Evolutionary conservation across 2,797 vertebrate genomes (phyloP).

Genomic region (Petrocephalus schoutedeni): DNA sequence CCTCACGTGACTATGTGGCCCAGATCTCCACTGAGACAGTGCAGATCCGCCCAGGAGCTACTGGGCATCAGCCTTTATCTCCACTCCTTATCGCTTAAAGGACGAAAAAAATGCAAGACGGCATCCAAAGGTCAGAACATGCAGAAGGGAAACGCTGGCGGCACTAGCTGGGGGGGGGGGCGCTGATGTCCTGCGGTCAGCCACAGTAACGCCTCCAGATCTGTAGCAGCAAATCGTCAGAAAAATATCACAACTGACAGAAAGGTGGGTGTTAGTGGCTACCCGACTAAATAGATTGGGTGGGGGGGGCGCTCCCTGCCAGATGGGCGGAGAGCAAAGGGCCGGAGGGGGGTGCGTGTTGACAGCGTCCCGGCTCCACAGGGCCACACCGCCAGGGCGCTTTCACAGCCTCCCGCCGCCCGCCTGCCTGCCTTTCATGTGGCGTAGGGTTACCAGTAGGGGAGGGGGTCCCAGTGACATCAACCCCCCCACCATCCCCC

Average conservation of each 20-base stretch:
- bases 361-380: constrained; percentile 17
- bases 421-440: constrained; percentile 45
- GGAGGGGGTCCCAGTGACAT: constrained; percentile 27
- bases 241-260: constrained; percentile 3
- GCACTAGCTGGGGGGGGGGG: neutral
- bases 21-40: neutral
- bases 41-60: neutral
- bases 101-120: neutral
- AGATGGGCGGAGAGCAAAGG: constrained; percentile 28
- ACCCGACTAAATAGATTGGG: neutral
- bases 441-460: constrained; percentile 37
- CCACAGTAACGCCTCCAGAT: neutral
- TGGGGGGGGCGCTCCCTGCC: neutral
- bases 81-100: neutral
- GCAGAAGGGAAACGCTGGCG: neutral
- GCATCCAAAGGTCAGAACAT: constrained; percentile 3
- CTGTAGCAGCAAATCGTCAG: neutral
- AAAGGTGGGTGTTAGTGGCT: neutral
- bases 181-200: neutral
- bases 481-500: constrained; percentile 7
- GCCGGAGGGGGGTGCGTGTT: constrained; percentile 15
- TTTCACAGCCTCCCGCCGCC: constrained; percentile 33
- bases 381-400: constrained; percentile 9
- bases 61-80: neutral
- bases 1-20: neutral